phyloP scores from a whole-genome alignment of 1,140 invertebrate species.

The Bradysia coprophila region DNA sequence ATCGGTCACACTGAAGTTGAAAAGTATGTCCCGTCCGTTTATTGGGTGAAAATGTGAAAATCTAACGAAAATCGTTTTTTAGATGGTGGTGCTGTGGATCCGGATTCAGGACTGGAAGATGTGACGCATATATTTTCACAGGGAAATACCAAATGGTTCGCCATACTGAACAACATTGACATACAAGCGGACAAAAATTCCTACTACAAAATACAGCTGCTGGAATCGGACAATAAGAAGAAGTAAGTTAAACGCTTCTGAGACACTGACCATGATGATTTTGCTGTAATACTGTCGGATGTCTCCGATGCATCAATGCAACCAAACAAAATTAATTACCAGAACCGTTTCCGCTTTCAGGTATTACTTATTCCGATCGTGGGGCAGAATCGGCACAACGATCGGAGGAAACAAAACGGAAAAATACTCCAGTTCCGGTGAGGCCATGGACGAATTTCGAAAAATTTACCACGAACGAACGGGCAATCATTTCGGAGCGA shows the following conservation, averaged over 20 bases:
- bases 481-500: slow-evolving; percentile 54
- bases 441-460: slow-evolving; percentile 49
- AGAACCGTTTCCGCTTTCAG: no score
- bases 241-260: slow-evolving; percentile 28
- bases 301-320: neutral
- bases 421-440: slow-evolving; percentile 25
- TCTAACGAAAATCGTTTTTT: neutral
- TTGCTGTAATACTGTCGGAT: neutral
- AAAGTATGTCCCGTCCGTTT: slow-evolving; percentile 29
- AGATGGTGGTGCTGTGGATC: slow-evolving; percentile 74
- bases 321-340: neutral
- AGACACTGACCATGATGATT: neutral
- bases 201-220: slow-evolving; percentile 86
- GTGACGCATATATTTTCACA: slow-evolving; percentile 59
- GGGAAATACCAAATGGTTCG: slow-evolving; percentile 47
- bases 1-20: slow-evolving; percentile 59
- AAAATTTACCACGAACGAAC: slow-evolving; percentile 64
- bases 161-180: slow-evolving; percentile 69
- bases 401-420: slow-evolving; percentile 72
- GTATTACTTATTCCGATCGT: slow-evolving; percentile 73
- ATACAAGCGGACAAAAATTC: slow-evolving; percentile 77
- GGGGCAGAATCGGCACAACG: slow-evolving; percentile 90
- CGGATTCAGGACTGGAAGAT: slow-evolving; percentile 66
- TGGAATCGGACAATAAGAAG: slow-evolving; percentile 51
- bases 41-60: neutral